A percentile compares a stretch with the other conserved stretches of the same genome.
phyloP scores from a whole-genome alignment of 2,113 vertebrate genomes.

The Pangasianodon hypophthalmus region DNA sequence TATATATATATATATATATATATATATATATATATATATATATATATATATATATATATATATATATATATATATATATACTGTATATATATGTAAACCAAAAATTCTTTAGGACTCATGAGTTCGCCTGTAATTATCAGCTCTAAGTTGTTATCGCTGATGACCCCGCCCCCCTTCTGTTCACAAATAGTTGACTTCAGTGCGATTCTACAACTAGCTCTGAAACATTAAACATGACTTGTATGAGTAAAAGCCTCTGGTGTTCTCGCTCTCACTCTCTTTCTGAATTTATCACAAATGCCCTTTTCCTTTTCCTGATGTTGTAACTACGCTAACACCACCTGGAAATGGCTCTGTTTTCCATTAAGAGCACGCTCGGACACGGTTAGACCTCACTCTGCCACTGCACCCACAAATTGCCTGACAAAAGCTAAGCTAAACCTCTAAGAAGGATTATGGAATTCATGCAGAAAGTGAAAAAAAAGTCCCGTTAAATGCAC shows the following conservation, averaged over 20 bases:
- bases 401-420: slow-evolving; percentile 16
- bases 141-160: too few species aligned
- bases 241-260: not conserved
- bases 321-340: not conserved
- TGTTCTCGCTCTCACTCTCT: too few species aligned
- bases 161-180: not conserved
- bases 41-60: too few species aligned
- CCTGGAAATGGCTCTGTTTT: not conserved
- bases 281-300: not conserved
- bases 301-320: not conserved
- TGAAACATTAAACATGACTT: not conserved
- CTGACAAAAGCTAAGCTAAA: slow-evolving; percentile 30
- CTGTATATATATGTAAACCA: too few species aligned
- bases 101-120: too few species aligned
- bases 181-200: not conserved
- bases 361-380: slow-evolving; percentile 11
- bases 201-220: not conserved
- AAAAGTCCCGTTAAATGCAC: not conserved
- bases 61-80: too few species aligned
- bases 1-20: too few species aligned
- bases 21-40: too few species aligned
- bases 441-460: slow-evolving; percentile 30
- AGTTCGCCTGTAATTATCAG: too few species aligned
- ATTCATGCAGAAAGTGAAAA: slow-evolving; percentile 11
- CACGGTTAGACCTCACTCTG: slow-evolving; percentile 6